Evolutionary conservation across 2,113 vertebrate genomes (phyloP).

Genomic region (Carettochelys insculpta): DNA sequence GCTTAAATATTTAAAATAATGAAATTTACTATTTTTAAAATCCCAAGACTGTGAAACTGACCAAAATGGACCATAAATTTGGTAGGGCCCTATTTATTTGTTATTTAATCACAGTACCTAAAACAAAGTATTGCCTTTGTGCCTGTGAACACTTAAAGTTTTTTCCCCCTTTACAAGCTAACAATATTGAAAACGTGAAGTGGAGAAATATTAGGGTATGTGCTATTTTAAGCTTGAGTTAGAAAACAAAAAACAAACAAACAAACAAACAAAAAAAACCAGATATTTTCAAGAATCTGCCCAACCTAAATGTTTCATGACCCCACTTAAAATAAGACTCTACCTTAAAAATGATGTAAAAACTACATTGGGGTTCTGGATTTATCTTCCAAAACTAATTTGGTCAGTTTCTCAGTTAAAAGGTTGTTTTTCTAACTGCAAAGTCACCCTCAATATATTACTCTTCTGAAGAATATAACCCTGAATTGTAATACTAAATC

Average conservation of each 20-base stretch:
- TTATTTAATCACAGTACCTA: not conserved
- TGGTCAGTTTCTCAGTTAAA: not conserved
- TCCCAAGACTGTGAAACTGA: no score
- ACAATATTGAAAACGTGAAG: not conserved
- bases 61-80: no score
- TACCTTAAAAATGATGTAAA: not conserved
- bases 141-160: not conserved
- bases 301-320: rapidly evolving
- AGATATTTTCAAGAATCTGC: not conserved
- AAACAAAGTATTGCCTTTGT: not conserved
- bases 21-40: no score
- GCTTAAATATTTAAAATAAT: no score
- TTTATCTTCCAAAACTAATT: slow-evolving; percentile 32
- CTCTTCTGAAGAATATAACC: slow-evolving; percentile 56
- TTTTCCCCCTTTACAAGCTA: not conserved
- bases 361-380: not conserved
- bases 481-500: slow-evolving; percentile 67
- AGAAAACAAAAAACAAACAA: no score
- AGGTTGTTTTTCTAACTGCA: slow-evolving; percentile 58
- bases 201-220: not conserved
- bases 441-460: slow-evolving; percentile 54
- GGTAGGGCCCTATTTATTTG: no score
- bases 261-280: no score
- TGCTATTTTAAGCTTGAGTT: not conserved
- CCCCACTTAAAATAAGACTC: not conserved